Evolutionary conservation across 37 sponge, comb jelly and placozoan species (phyloP), one percentile per base, ranked within the genome.

Genomic region (Ephydatia muelleri): DNA sequence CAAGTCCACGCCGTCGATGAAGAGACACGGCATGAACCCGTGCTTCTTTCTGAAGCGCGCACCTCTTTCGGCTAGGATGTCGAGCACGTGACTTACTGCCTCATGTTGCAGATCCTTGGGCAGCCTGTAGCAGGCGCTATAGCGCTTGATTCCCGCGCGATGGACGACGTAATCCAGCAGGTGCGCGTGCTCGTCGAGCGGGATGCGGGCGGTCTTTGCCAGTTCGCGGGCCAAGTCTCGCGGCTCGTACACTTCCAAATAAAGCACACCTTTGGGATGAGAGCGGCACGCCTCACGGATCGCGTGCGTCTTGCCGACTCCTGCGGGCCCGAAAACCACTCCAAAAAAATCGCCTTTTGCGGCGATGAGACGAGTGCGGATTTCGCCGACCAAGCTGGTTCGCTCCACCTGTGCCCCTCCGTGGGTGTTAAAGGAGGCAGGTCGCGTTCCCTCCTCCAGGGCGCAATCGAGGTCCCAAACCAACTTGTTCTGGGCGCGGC

Each of bases 31-130:
- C 25, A 33, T 25, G 25, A 3, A 8, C 9, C 75, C 75, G 8
- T 75, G 75, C 33, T 75, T 75, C 75, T 75, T 8, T 33, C 36
- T n/a, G 75, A 75, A 75, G 25, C n/a, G 25, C 32, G 8, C 33
- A 31, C 33, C 75, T 31, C 33, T n/a, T 9, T 8, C 36, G n/a
- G 75, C 75, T 33, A 75, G 37, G 37, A 75, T 75, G 75, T 38
- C 36, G 4, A 75, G 33, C 5, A 75, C 75, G 4, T 25, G 36
- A 12, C 25, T 25, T 3, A 30, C 36, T 8, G 8, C 37, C 33
- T 75, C 75, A 31, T 37, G 47, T 8, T 43, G 13, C 14, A 11
- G 13, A 71, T 71, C 73, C 11, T 13, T 11, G 14, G 73, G 73
- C 13, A 71, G 73, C 36, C 37, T 5, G 36, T 75, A 30, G 33